Conservation (phyloP, 2,113 vertebrate genomes). For the Myotis brandtii region DNA sequence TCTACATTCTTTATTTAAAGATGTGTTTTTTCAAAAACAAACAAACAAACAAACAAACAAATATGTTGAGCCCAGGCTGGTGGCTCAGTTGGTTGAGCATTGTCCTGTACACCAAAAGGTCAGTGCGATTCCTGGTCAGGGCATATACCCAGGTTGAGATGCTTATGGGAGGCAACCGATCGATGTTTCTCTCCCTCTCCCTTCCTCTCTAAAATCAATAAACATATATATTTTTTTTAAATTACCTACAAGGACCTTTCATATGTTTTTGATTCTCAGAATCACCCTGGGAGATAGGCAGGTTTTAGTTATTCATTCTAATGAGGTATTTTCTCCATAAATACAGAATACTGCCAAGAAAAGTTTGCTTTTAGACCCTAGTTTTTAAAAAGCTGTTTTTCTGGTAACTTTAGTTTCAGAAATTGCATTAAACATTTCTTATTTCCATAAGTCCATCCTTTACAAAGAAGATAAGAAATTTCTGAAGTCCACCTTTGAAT, state of each 20-base stretch:
- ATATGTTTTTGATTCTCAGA: background rate
- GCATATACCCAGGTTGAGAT: no score
- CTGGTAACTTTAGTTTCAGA: constrained; percentile 34
- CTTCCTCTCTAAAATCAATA: no score
- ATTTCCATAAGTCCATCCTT: constrained; percentile 69
- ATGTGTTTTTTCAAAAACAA: no score
- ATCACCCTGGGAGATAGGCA: background rate
- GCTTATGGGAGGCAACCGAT: no score
- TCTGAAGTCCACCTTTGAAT: constrained; percentile 90
- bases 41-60: no score
- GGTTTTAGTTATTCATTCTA: background rate
- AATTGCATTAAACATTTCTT: constrained; percentile 7
- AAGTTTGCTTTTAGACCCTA: background rate
- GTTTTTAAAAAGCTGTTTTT: constrained; percentile 10
- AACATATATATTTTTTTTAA: no score
- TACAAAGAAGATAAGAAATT: constrained; percentile 94
- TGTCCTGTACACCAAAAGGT: no score
- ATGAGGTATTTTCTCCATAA: background rate
- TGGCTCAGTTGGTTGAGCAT: no score
- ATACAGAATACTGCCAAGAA: background rate
- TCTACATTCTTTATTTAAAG: no score
- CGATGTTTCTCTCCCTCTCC: no score
- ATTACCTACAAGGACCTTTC: background rate
- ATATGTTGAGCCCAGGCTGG: no score
- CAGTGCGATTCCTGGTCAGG: no score